These are phyloP conservation scores for Homalodisca vitripennis DNA, from an alignment of 1,140 invertebrate species.

Conservation along the genomic window DNA sequence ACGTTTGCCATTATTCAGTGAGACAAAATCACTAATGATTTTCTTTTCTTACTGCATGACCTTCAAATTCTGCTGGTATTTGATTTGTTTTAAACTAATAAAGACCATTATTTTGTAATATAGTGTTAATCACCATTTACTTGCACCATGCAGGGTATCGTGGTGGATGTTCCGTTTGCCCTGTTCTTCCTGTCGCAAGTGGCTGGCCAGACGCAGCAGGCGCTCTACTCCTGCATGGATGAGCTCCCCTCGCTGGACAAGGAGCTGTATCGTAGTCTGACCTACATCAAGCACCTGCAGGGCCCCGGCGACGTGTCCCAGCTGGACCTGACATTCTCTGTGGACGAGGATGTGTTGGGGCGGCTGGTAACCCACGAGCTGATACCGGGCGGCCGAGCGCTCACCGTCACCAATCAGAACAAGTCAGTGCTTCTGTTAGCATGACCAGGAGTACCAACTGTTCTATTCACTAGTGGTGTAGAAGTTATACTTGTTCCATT, in stretches of 20 bases:
- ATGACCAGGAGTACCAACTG: too few species aligned
- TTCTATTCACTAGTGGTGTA: too few species aligned
- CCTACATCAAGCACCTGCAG: slow-evolving; percentile 88
- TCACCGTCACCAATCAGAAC: slow-evolving; percentile 95
- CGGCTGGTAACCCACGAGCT: slow-evolving; percentile 87
- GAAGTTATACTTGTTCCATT: too few species aligned
- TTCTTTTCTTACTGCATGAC: too few species aligned
- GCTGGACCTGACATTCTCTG: slow-evolving; percentile 94
- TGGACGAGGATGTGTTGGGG: slow-evolving; percentile 95
- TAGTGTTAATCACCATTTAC: too few species aligned
- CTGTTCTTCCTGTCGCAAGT: slow-evolving; percentile 98
- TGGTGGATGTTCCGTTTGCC: slow-evolving; percentile 97
- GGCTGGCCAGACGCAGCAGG: slow-evolving; percentile 87
- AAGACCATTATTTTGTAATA: too few species aligned
- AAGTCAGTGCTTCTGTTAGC: slow-evolving; percentile 69
- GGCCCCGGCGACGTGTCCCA: slow-evolving; percentile 89
- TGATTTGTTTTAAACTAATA: too few species aligned
- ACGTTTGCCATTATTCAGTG: too few species aligned
- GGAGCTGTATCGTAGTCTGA: slow-evolving; percentile 94
- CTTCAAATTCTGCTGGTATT: too few species aligned
- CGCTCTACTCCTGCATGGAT: slow-evolving; percentile 93
- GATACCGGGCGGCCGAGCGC: slow-evolving; percentile 88
- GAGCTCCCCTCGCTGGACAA: slow-evolving; percentile 95
- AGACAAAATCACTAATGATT: too few species aligned
- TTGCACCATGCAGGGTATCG: slow-evolving; percentile 73